phyloP scores from a whole-genome alignment of 2,888 invertebrate species.

The Caenorhabditis wallacei region DNA sequence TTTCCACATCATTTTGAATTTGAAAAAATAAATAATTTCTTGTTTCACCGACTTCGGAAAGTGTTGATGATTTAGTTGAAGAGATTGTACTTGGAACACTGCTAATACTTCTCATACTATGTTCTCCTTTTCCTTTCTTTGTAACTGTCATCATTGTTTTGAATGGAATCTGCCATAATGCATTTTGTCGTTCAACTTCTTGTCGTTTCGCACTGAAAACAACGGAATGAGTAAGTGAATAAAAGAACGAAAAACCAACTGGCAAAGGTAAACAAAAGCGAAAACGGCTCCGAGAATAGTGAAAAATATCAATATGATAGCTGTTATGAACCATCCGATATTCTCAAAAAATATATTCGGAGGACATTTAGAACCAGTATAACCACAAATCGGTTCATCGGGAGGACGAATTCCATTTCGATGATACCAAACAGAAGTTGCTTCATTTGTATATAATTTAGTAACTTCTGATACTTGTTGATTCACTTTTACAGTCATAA shows the following conservation, averaged over 20 bases:
- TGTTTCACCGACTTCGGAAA: slow-evolving; percentile 48
- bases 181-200: slow-evolving; percentile 69
- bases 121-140: slow-evolving; percentile 61
- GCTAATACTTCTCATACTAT: slow-evolving; percentile 63
- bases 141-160: slow-evolving; percentile 46
- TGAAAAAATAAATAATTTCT: slow-evolving; percentile 52
- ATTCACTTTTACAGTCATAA: slow-evolving; percentile 37
- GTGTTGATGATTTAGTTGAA: slow-evolving; percentile 33
- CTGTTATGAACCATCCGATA: slow-evolving; percentile 60
- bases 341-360: slow-evolving; percentile 46
- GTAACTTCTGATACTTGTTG: slow-evolving; percentile 18
- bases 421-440: slow-evolving; percentile 38
- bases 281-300: slow-evolving; percentile 42
- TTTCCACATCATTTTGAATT: slow-evolving; percentile 59
- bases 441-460: slow-evolving; percentile 51
- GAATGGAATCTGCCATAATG: slow-evolving; percentile 73
- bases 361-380: slow-evolving; percentile 66
- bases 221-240: not conserved
- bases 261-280: slow-evolving; percentile 30
- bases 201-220: slow-evolving; percentile 63
- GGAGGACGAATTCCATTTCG: slow-evolving; percentile 64
- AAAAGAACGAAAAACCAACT: slow-evolving; percentile 9
- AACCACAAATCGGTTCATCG: slow-evolving; percentile 69
- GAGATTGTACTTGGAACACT: slow-evolving; percentile 55
- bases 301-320: slow-evolving; percentile 51